phyloP scores from a whole-genome alignment of 2,113 vertebrate genomes.

The Notothenia rossii region DNA sequence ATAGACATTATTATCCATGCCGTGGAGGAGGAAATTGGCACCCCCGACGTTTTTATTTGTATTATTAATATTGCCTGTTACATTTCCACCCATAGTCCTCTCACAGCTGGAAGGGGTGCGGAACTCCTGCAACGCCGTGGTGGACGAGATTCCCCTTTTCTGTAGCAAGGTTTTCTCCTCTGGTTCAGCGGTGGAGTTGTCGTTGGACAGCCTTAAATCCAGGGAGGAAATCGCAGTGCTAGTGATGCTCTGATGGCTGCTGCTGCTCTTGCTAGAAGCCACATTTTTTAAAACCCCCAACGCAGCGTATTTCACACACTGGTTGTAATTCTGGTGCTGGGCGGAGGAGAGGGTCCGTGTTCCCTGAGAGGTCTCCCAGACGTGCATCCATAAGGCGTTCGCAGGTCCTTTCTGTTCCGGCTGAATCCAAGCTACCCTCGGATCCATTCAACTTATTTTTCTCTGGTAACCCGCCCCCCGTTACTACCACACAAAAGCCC shows the following conservation, averaged over 20 bases:
- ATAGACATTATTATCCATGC: constrained; percentile 82
- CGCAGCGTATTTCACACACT: constrained; percentile 87
- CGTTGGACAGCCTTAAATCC: constrained; percentile 64
- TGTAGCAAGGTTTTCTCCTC: constrained; percentile 81
- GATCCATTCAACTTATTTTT: constrained; percentile 93
- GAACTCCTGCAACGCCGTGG: constrained; percentile 87
- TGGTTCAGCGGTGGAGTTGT: constrained; percentile 39
- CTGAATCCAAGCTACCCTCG: constrained; percentile 98
- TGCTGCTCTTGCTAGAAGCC: constrained; percentile 78
- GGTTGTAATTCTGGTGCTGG: constrained; percentile 85
- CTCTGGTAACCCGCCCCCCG: constrained; percentile 59
- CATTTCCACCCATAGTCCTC: constrained; percentile 77
- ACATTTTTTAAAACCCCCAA: constrained; percentile 83
- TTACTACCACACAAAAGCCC: too few relatives aligned
- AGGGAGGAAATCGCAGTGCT: constrained; percentile 58
- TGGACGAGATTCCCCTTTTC: constrained; percentile 86
- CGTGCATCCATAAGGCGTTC: constrained; percentile 98
- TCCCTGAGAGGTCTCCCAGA: constrained; percentile 98
- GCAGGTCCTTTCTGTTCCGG: constrained; percentile 98
- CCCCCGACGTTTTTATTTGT: constrained; percentile 75
- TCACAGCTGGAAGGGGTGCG: constrained; percentile 83
- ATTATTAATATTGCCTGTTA: constrained; percentile 74
- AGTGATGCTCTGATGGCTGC: constrained; percentile 75
- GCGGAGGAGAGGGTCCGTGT: constrained; percentile 81
- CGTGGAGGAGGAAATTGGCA: constrained; percentile 68